These are phyloP conservation scores for Alauda arvensis DNA, from an alignment of 2,797 vertebrate species.

Conservation along the genomic window DNA sequence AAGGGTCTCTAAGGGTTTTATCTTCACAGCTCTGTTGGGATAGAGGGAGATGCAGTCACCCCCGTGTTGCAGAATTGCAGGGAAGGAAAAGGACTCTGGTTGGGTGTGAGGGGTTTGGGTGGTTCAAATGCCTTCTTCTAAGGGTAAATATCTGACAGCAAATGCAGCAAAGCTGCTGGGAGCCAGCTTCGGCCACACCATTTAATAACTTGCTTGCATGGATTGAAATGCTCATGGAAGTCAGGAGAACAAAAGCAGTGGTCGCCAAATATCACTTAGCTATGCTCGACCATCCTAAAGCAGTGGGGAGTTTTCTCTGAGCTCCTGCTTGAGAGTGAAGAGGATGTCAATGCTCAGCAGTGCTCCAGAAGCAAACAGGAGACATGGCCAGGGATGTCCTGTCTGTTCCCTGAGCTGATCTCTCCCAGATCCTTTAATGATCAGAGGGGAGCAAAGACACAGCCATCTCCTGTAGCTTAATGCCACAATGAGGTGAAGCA, in stretches of 20 bases:
- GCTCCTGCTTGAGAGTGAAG: neutral
- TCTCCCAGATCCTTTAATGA: neutral
- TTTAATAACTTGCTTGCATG: neutral
- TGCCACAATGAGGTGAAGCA: neutral
- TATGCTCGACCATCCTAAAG: neutral
- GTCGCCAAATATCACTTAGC: neutral
- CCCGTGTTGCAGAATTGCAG: neutral
- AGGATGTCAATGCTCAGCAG: neutral
- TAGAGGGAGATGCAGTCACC: neutral
- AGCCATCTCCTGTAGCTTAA: neutral
- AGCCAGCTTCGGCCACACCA: neutral
- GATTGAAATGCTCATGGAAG: neutral
- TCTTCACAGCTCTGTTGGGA: neutral
- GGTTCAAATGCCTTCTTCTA: neutral
- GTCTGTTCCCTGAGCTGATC: neutral
- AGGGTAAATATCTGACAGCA: neutral
- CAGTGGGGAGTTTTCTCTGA: neutral
- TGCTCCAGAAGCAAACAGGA: neutral
- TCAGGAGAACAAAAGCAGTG: neutral
- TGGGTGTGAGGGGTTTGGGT: neutral
- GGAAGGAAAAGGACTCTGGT: neutral
- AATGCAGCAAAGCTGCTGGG: neutral
- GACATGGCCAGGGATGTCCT: neutral
- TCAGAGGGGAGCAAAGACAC: neutral
- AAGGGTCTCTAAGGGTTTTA: neutral